phyloP scores from a whole-genome alignment of 1,140 invertebrate genomes.

The Bombus breviceps region DNA sequence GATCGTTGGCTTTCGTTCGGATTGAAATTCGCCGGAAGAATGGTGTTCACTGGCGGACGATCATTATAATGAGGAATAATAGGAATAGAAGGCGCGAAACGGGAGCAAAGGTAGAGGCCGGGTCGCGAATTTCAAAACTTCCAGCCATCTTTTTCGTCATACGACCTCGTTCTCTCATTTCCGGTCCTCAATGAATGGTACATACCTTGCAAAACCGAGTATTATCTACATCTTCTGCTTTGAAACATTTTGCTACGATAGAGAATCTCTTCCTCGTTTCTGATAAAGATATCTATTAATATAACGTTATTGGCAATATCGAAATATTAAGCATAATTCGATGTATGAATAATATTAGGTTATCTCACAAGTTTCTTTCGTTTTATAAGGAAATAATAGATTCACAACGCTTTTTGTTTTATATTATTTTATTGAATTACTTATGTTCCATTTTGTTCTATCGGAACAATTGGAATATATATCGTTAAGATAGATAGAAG shows the following conservation, averaged over 20 bases:
- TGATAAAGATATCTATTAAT: not conserved
- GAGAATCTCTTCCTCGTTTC: not conserved
- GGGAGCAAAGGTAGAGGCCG: not conserved
- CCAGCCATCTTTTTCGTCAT: not conserved
- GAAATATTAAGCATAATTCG: no score
- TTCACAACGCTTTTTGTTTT: no score
- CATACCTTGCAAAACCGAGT: not conserved
- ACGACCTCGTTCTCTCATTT: constrained; percentile 21
- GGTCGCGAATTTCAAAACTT: constrained; percentile 21
- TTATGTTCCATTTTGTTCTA: no score
- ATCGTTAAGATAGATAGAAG: no score
- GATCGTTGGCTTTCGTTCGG: constrained; percentile 23
- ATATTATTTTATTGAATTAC: no score
- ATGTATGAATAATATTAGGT: no score
- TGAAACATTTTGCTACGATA: not conserved
- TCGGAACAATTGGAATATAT: no score
- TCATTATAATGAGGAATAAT: constrained; percentile 59
- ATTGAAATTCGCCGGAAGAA: constrained; percentile 46
- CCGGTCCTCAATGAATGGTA: not conserved
- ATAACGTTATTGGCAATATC: no score
- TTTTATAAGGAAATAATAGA: no score
- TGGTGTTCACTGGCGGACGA: constrained; percentile 16
- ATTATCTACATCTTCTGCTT: not conserved
- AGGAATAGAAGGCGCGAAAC: constrained; percentile 35
- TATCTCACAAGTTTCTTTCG: no score